phyloP scores from a whole-genome alignment of 2,797 vertebrate species.

The Semotilus atromaculatus region DNA sequence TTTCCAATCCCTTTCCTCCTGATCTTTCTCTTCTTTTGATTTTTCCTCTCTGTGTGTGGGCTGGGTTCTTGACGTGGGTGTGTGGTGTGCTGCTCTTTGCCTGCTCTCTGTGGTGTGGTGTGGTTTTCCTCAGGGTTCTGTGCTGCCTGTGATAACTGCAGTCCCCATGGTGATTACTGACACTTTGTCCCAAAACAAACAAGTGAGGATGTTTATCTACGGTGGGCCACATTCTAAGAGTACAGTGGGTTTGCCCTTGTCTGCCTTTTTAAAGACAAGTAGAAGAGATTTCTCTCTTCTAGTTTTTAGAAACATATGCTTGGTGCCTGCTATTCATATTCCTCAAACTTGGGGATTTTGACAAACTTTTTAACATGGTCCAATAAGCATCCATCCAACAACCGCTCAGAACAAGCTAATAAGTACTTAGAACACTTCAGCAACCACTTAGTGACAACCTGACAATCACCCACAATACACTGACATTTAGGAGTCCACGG shows the following conservation, averaged over 20 bases:
- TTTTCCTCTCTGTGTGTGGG: constrained; percentile 64
- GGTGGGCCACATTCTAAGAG: constrained; percentile 79
- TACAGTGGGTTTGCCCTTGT: constrained; percentile 82
- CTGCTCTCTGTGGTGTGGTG: constrained; percentile 74
- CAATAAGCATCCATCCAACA: not conserved
- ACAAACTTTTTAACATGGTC: not conserved
- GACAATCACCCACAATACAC: not conserved
- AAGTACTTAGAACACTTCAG: not conserved
- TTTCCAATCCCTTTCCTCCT: not conserved
- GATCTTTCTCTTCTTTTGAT: not conserved
- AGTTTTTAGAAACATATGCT: constrained; percentile 31
- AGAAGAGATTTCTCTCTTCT: constrained; percentile 46
- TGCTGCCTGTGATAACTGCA: constrained; percentile 89
- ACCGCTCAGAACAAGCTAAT: not conserved
- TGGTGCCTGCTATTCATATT: not conserved
- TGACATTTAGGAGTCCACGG: not conserved
- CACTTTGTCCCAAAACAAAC: constrained; percentile 87
- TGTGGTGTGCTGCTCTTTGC: constrained; percentile 63
- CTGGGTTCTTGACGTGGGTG: constrained; percentile 57
- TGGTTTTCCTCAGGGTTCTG: constrained; percentile 82
- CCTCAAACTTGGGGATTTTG: not conserved
- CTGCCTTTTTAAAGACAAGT: constrained; percentile 64
- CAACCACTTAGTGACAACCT: not conserved
- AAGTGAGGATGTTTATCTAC: constrained; percentile 87
- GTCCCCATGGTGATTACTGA: constrained; percentile 83